These are phyloP conservation scores for Mizuhopecten yessoensis DNA, from an alignment of 1,140 invertebrate genomes.

Conservation along the genomic window DNA sequence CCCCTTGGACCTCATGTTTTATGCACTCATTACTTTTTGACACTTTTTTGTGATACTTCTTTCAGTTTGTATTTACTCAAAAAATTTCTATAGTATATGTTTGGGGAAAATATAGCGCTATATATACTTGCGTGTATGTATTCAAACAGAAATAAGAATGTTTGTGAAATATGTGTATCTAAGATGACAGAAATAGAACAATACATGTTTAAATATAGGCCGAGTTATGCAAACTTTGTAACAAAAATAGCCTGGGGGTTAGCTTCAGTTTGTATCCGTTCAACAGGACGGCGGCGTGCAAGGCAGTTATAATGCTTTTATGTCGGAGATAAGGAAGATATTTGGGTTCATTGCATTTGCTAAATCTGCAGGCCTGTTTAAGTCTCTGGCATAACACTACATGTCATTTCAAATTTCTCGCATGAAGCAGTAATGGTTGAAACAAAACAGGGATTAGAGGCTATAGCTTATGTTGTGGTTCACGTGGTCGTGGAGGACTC, in stretches of 20 bases:
- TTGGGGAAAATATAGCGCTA: too few relatives aligned
- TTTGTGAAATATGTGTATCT: too few relatives aligned
- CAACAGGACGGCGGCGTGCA: not conserved
- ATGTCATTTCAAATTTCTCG: conserved; percentile 9
- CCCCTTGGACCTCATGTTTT: too few relatives aligned
- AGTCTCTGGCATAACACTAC: not conserved
- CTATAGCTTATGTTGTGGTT: too few relatives aligned
- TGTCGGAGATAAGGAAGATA: not conserved
- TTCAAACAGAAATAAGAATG: too few relatives aligned
- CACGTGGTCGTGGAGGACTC: not conserved
- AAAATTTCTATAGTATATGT: too few relatives aligned
- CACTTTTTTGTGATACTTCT: too few relatives aligned
- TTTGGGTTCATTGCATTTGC: not conserved
- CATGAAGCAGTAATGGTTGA: not conserved
- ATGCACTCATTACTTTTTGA: too few relatives aligned
- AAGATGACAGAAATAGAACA: not conserved
- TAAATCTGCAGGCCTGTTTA: not conserved
- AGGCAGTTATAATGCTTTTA: not conserved
- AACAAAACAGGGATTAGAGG: not conserved
- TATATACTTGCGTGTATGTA: too few relatives aligned
- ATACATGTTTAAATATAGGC: not conserved
- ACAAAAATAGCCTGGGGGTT: not conserved
- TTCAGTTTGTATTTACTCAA: too few relatives aligned
- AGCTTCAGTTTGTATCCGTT: not conserved
- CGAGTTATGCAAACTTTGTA: not conserved